Conservation (phyloP, 1,140 invertebrate species). For the Amyelois transitella region DNA sequence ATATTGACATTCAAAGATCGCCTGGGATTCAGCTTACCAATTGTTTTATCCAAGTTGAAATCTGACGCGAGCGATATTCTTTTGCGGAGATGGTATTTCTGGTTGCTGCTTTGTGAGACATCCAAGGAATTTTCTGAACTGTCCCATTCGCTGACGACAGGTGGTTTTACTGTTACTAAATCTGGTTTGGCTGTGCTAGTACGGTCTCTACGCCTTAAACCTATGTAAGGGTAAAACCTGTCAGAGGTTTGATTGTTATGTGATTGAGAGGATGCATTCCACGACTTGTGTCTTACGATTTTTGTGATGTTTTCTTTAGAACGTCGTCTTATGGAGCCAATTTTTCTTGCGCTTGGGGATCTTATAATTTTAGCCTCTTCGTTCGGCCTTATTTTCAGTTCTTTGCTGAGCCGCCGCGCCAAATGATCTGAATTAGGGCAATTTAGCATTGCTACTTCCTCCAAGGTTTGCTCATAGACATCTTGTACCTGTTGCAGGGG, state of each 20-base stretch:
- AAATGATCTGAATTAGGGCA: constrained; percentile 80
- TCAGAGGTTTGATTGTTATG: constrained; percentile 46
- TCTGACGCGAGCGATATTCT: constrained; percentile 47
- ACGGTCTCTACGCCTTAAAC: constrained; percentile 37
- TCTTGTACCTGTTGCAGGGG: constrained; percentile 77
- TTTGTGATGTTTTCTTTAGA: constrained; percentile 74
- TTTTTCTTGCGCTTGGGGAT: constrained; percentile 87
- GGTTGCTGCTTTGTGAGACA: constrained; percentile 33
- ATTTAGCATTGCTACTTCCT: constrained; percentile 77
- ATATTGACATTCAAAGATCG: constrained; percentile 52
- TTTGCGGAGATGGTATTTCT: constrained; percentile 54
- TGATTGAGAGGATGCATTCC: constrained; percentile 56
- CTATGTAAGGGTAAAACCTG: constrained; percentile 60
- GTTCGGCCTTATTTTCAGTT: constrained; percentile 82
- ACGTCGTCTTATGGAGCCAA: constrained; percentile 81
- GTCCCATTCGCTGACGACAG: constrained; percentile 35
- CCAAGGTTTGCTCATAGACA: constrained; percentile 82
- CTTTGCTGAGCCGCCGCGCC: constrained; percentile 80
- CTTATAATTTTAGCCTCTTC: constrained; percentile 82
- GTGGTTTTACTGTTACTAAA: constrained; percentile 21
- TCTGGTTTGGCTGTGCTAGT: constrained; percentile 40
- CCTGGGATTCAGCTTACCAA: constrained; percentile 39
- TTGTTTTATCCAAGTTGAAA: constrained; percentile 50
- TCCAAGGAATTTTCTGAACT: constrained; percentile 37
- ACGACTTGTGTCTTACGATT: constrained; percentile 66